Evolutionary conservation across 2,113 vertebrate genomes (phyloP), one percentile per base, ranked within the genome.

Genomic region (Chamaea fasciata): DNA sequence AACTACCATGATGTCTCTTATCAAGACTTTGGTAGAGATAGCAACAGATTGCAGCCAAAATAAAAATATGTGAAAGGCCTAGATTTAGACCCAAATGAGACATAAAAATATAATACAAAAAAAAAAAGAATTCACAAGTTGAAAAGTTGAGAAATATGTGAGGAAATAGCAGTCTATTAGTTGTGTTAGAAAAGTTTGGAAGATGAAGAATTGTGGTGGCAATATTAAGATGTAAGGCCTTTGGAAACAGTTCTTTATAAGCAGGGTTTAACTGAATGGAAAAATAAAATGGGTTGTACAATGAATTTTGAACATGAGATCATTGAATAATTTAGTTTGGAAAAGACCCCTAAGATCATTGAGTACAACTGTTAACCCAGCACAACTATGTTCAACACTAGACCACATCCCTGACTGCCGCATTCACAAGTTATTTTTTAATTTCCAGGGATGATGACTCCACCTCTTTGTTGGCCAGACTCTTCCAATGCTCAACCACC

Each of bases 371-470:
- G 8, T 37, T 59, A 33, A 52, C 8, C 7, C 15, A 39, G 7
- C 7, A 39, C 22, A 10, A 24, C 7, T 8, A 8, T n/a, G 13
- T 30, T 39, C 39, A 74, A 33, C 23, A 11, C 15, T 28, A n/a
- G 35, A 52, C 19, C 31, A 11, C 0, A 0, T 13, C 37, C 19
- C 33, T 52, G 11, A 24, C 8, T n/a, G 13, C 13, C 15, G n/a
- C 33, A 39, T 59, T 44, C 13, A 46, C 33, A 52, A 59, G 19
- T 8, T 52, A 13, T 50, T 49, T 35, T 57, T 27, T 23, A 6
- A 24, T 74, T 74, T 44, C 15, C 22, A 52, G 27, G 13, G 31
- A 44, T 37, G 10, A 9, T 27, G 13, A n/a, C 27, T 33, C 26
- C 6, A 27, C 14, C 3, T 64, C 27, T 73, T 57, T 35, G 15